Base-by-base conservation (phyloP, 1,140 invertebrate species). In the Idris sp. region DNA sequence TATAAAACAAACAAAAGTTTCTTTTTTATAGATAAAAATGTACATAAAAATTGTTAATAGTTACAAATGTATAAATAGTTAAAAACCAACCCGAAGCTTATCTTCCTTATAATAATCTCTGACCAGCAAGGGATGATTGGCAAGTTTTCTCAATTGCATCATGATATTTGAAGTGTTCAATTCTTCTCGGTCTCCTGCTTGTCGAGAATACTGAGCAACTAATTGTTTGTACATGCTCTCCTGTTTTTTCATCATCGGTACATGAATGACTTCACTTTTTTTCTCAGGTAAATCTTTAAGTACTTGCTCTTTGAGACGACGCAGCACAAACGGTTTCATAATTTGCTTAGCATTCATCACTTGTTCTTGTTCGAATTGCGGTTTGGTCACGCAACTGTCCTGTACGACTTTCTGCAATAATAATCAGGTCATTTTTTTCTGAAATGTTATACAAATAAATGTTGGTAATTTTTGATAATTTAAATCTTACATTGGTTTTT, bases 261-360 rank as follows among this genome's bases (percentile, higher is more conserved):
- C 89, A 74, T 81, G 84, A 22, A 93, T 87, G 1, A 93, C 90
- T 31, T 90, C 83, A 35, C 95, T 93, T 4, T 87, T 91, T 84
- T 98, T 98, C 76, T 90, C 87, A 0, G 97, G 97, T 73, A 95
- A 82, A 83, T 94, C 92, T 40, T 91, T 89, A 0, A 98, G 88
- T 0, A 99, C 97, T 76, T 97, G 92, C 15, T 89, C 83, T 84
- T 99, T 99, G 2, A 98, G 88, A 58, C 97, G 88, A n/a, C 97
- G 87, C 15, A 99, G 87, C 5, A 99, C 92, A 86, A 99, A 99
- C 0, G 97, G 97, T 81, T 95, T 95, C 94, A 99, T 97, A 65
- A 99, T 98, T 58, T 92, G 88, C 81, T 98, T 98, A 0, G 97
- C 97, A 81, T 98, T 95, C 43, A 92, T 92, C 11, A 98, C 94